Base-by-base conservation (phyloP, 2,113 vertebrate genomes). In the Clarias batrachus region DNA sequence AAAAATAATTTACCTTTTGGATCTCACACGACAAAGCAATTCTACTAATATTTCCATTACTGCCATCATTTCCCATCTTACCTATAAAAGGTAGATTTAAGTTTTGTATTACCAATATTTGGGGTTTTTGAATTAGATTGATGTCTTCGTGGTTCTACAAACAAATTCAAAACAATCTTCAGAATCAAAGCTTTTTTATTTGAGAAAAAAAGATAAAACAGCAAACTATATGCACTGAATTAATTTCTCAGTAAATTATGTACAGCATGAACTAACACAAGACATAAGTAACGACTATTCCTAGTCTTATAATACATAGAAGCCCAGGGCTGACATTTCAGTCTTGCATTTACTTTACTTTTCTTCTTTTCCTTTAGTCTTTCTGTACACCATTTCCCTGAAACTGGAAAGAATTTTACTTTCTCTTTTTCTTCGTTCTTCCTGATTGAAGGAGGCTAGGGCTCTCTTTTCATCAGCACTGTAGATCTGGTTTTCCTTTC, bases 401-500 rank as follows among this genome's bases (percentile, higher is more conserved):
- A 99, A 99, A 91, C 97, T 98, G 1, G 97, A 97, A 86, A 99
- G 94, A 90, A 99, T 99, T 94, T 98, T 99, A 94, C 97, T 98
- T 91, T 99, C 98, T 52, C 97, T 95, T 92, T 99, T 99, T 37
- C 96, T 94, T 86, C 97, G 95, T 90, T 99, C 98, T 87, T 99
- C 98, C 93, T 99, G 97, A 94, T 99, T 99, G 93, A 99, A 98
- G 48, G 98, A 99, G 0, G 97, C 97, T 83, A 99, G 94, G 6
- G 97, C 97, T 93, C 97, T 94, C 94, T 99, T 99, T 19, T 99
- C 98, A 41, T 99, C 97, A 0, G 97, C 97, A 0, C 97, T 99
- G 93, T 99, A 99, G 86, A 99, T 99, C 95, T 99, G 98, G 96
- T 99, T 99, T 91, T 99, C 98, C 87, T 99, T 99, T 59, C 97